These are phyloP conservation scores for Megalops atlanticus DNA, from an alignment of 2,113 vertebrate genomes.

Conservation along the genomic window DNA sequence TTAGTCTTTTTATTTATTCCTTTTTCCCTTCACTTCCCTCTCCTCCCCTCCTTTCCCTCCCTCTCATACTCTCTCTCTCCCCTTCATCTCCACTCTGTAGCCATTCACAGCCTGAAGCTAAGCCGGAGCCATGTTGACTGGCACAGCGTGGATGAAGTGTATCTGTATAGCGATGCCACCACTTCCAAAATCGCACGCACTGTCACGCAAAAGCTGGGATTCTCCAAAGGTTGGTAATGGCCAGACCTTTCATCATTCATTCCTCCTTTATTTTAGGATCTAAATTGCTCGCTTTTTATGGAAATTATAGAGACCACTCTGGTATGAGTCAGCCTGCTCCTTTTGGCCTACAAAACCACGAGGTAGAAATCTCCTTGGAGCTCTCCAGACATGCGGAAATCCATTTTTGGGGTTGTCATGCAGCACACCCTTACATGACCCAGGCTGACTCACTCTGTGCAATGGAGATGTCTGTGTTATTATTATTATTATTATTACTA, in stretches of 20 bases:
- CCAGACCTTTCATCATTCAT: neutral
- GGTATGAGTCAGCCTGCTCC: slow-evolving; percentile 23
- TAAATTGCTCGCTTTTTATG: neutral
- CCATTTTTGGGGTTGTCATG: slow-evolving; percentile 26
- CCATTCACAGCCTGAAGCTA: slow-evolving; percentile 88
- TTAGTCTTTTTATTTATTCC: slow-evolving; percentile 6
- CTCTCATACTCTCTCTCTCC: slow-evolving; percentile 8
- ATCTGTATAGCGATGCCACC: slow-evolving; percentile 97
- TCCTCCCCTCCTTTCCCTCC: neutral
- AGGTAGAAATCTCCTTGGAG: slow-evolving; percentile 40
- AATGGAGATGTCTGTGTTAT: neutral
- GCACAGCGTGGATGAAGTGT: slow-evolving; percentile 94
- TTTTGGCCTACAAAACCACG: slow-evolving; percentile 29
- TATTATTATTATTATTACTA: neutral
- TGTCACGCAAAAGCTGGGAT: slow-evolving; percentile 93
- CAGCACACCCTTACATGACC: slow-evolving; percentile 39
- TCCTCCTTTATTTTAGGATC: neutral
- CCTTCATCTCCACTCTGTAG: slow-evolving; percentile 63
- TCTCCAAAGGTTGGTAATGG: slow-evolving; percentile 88
- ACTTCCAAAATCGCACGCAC: slow-evolving; percentile 97
- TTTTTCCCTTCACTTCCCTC: neutral
- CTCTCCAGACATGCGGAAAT: slow-evolving; percentile 36
- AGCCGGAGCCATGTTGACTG: slow-evolving; percentile 94
- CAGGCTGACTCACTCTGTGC: neutral
- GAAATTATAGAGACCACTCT: slow-evolving; percentile 27